Base-by-base conservation (phyloP, 2,888 invertebrate species). In the Palloptera scutellata region DNA sequence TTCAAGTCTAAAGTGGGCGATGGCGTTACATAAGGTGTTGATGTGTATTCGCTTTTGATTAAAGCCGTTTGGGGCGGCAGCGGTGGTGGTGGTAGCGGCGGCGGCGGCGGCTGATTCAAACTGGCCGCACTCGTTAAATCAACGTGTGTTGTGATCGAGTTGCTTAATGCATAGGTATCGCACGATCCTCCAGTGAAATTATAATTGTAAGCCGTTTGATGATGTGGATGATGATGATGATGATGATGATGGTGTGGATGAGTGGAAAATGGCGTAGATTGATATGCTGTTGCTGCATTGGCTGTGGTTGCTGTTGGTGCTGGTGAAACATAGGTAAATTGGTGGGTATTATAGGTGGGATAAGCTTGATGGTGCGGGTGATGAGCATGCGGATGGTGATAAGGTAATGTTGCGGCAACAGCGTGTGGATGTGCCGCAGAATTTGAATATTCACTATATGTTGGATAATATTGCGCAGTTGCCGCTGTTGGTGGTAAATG, bases 1-100 rank as follows among this genome's bases (percentile, higher is more conserved):
- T 83, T 83, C 53, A 83, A 75, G 66, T 83, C 83, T 70, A 83
- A 73, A 5, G 83, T 83, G 48, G 83, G 83, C 63, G 83, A 83
- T 0, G 83, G 83, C 59, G 83, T 83, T 9, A 83, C 82, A 66
- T 83, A 83, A 1, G 83, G 83, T 57, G 80, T 79, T 67, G 79
- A 79, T 67, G 79, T 74, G 65, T 77, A 78, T 61, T 81, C 82
- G 70, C 75, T 80, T 62, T 81, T 83, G 59, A 73, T 59, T 61
- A 66, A 58, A 13, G 48, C 74, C 30, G 17, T 74, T n/a, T 40
- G 77, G 48, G 52, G 72, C 63, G 58, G 61, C 15, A 9, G 64
- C 63, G 15, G 70, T 55, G 8, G 72, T 41, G 17, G 74, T n/a
- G 40, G 77, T 48, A 48, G 72, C 63, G 58, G 61, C 15, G 9